Conservation (phyloP, 2,888 invertebrate genomes). For the Epirrhoe alternata region DNA sequence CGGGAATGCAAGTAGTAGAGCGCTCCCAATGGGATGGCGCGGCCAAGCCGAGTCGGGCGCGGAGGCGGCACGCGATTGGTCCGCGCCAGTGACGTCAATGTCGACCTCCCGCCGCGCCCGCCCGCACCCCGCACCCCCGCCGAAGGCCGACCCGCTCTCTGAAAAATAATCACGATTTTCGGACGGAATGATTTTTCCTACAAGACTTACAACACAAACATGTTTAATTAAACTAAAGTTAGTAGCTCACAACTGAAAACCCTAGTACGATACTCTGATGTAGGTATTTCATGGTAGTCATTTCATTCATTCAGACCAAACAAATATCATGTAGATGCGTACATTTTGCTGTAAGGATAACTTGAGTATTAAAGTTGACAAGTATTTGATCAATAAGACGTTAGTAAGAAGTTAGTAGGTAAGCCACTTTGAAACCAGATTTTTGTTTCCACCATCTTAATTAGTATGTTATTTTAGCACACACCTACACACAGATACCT, state of each 20-base stretch:
- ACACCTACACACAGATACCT: too few relatives aligned
- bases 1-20: constrained; percentile 53
- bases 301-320: too few relatives aligned
- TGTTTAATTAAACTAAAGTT: constrained; percentile 6
- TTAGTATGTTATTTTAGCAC: too few relatives aligned
- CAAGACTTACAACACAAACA: constrained; percentile 15
- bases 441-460: too few relatives aligned
- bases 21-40: constrained; percentile 63
- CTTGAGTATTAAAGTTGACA: too few relatives aligned
- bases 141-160: constrained; percentile 75
- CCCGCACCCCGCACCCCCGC: constrained; percentile 56
- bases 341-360: too few relatives aligned
- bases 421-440: too few relatives aligned
- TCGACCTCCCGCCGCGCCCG: constrained; percentile 72
- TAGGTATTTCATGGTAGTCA: not conserved
- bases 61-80: constrained; percentile 70
- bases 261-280: not conserved
- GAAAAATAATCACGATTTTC: constrained; percentile 81
- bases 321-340: too few relatives aligned
- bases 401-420: too few relatives aligned
- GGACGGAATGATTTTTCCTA: constrained; percentile 60
- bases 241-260: not conserved
- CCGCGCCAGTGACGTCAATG: constrained; percentile 80
- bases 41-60: constrained; percentile 68
- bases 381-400: too few relatives aligned